phyloP scores from a whole-genome alignment of 2,888 invertebrate genomes.

The Xanthia togata region DNA sequence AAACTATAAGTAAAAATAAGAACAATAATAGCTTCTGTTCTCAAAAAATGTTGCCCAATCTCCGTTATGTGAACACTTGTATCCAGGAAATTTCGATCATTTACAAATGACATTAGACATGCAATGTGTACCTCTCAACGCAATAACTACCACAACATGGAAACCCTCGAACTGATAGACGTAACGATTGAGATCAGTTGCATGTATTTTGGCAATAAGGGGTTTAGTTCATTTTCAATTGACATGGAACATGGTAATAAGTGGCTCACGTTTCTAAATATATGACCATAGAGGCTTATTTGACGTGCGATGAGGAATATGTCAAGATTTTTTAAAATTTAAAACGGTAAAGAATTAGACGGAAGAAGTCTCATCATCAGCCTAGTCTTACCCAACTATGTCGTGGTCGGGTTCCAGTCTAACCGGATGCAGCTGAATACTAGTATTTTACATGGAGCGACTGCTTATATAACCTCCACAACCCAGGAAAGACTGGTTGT shows the following conservation, averaged over 20 bases:
- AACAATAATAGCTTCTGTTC: not conserved
- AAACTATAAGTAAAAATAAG: not conserved
- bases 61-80: not conserved
- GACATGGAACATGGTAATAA: not conserved
- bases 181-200: not conserved
- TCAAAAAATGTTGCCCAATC: not conserved
- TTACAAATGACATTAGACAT: not conserved
- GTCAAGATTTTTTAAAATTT: no score
- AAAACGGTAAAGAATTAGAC: not conserved
- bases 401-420: no score
- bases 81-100: slow-evolving; percentile 4
- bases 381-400: not conserved
- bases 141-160: not conserved
- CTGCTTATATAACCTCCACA: no score
- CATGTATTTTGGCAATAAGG: slow-evolving; percentile 4
- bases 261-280: not conserved
- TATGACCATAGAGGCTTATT: not conserved
- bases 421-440: no score
- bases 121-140: slow-evolving; percentile 1
- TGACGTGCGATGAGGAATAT: not conserved
- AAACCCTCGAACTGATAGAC: not conserved
- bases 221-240: not conserved
- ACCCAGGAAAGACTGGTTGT: no score
- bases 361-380: not conserved
- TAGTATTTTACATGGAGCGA: no score